Evolutionary conservation across 1,140 invertebrate genomes (phyloP).

Genomic region (Lethrus apterus): DNA sequence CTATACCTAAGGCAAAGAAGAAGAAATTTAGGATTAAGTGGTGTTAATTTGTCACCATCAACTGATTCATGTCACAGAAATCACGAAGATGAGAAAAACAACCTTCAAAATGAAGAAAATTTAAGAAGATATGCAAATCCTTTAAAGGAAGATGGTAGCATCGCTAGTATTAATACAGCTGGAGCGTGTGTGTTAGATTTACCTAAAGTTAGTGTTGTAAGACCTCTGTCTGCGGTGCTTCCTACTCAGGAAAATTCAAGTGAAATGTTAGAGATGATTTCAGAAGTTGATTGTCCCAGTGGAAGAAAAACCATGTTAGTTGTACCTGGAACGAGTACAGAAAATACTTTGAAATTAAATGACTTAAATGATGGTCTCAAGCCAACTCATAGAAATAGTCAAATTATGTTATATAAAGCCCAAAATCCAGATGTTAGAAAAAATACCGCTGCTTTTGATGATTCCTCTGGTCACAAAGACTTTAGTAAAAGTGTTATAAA

Average conservation of each 20-base stretch:
- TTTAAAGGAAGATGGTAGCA: conserved; percentile 48
- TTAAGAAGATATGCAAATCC: conserved; percentile 62
- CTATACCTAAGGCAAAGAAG: conserved; percentile 48
- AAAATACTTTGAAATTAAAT: conserved; percentile 30
- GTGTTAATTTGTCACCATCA: conserved; percentile 48
- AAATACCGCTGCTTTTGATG: conserved; percentile 65
- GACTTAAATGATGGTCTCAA: conserved; percentile 34
- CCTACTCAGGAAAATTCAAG: conserved; percentile 41
- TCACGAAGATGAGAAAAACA: conserved; percentile 80
- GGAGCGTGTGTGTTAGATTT: conserved; percentile 35
- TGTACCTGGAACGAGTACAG: conserved; percentile 36
- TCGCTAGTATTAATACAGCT: conserved; percentile 36
- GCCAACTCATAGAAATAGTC: conserved; percentile 48
- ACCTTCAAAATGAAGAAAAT: conserved; percentile 85
- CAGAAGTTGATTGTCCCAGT: conserved; percentile 46
- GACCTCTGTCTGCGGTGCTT: conserved; percentile 48
- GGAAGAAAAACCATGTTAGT: conserved; percentile 38
- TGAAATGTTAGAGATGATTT: conserved; percentile 56
- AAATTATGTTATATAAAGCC: conserved; percentile 62
- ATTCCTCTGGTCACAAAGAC: conserved; percentile 62
- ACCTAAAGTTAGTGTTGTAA: conserved; percentile 49
- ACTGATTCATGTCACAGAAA: conserved; percentile 53
- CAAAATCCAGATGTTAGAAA: conserved; percentile 70
- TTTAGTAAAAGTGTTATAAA: conserved; percentile 65
- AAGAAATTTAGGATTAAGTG: conserved; percentile 46